Percentiles rank a stretch among this genome's conserved stretches.
These are phyloP conservation scores for Acinonyx jubatus DNA, from an alignment of 2,113 vertebrate species.

Conservation along the genomic window DNA sequence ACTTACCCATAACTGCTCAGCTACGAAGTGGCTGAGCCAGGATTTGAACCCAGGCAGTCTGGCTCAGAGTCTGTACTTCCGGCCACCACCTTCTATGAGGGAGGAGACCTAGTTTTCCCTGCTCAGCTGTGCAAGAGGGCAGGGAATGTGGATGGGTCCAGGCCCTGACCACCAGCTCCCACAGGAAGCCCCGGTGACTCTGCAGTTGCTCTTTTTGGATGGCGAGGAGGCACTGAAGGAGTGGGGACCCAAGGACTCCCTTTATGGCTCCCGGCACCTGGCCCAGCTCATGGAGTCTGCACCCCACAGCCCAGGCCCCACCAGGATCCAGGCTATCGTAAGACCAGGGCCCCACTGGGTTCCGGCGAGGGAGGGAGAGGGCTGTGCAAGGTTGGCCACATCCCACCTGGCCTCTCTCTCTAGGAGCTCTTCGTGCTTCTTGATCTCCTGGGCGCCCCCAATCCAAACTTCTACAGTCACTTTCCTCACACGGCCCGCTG, in stretches of 20 bases:
- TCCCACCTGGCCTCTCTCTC: background rate
- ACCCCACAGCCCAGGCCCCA: slow-evolving; percentile 82
- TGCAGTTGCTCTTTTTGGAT: slow-evolving; percentile 94
- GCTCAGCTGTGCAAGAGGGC: background rate
- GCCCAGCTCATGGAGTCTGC: slow-evolving; percentile 87
- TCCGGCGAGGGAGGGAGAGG: background rate
- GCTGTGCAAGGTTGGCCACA: background rate
- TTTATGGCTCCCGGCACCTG: slow-evolving; percentile 94
- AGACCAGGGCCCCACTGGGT: slow-evolving; percentile 61
- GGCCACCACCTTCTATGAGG: background rate
- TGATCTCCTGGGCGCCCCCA: slow-evolving; percentile 90
- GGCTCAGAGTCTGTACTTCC: background rate
- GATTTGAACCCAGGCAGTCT: background rate
- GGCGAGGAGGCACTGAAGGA: slow-evolving; percentile 93
- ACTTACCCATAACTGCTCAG: background rate
- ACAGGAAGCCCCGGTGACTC: slow-evolving; percentile 80
- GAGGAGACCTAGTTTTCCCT: background rate
- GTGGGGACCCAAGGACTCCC: slow-evolving; percentile 91
- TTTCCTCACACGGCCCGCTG: slow-evolving; percentile 91
- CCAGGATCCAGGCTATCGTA: slow-evolving; percentile 90
- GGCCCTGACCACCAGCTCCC: background rate
- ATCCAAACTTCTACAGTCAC: slow-evolving; percentile 92
- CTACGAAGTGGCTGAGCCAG: background rate
- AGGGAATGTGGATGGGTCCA: background rate
- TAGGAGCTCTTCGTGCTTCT: slow-evolving; percentile 93